These are phyloP conservation scores for Drosophila punjabiensis DNA, from an alignment of 1,140 invertebrate genomes.

Conservation along the genomic window DNA sequence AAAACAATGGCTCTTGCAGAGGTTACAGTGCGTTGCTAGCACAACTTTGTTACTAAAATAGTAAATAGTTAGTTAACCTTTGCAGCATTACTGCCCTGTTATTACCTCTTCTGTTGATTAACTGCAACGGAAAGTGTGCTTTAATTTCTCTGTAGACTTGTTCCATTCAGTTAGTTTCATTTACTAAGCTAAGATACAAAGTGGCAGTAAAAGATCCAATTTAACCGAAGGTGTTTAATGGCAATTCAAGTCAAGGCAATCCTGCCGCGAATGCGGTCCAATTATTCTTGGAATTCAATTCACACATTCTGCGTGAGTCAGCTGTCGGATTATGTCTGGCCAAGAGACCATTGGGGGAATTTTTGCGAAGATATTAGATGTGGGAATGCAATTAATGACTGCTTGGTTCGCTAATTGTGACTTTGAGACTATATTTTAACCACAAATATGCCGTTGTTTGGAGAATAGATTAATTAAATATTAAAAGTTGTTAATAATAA, in stretches of 20 bases:
- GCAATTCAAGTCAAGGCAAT: conserved; percentile 39
- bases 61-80: neutral
- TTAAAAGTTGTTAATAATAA: too few relatives aligned
- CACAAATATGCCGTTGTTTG: neutral
- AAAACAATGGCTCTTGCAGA: conserved; percentile 42
- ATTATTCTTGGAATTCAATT: conserved; percentile 33
- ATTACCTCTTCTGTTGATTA: neutral
- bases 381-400: conserved; percentile 4
- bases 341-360: conserved; percentile 12
- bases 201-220: conserved; percentile 15
- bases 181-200: neutral
- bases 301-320: conserved; percentile 24
- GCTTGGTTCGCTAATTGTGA: neutral
- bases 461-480: too few relatives aligned
- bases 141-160: too few relatives aligned
- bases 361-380: conserved; percentile 10
- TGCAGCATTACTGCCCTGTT: neutral
- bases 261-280: conserved; percentile 10
- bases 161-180: neutral
- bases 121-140: neutral
- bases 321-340: conserved; percentile 6
- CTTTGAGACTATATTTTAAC: too few relatives aligned
- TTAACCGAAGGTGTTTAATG: conserved; percentile 16
- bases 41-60: neutral
- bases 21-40: conserved; percentile 7